Percentiles rank a stretch among this genome's conserved stretches.
Evolutionary conservation across 2,113 vertebrate species (phyloP).

Genomic region (Phrynocephalus versicolor): DNA sequence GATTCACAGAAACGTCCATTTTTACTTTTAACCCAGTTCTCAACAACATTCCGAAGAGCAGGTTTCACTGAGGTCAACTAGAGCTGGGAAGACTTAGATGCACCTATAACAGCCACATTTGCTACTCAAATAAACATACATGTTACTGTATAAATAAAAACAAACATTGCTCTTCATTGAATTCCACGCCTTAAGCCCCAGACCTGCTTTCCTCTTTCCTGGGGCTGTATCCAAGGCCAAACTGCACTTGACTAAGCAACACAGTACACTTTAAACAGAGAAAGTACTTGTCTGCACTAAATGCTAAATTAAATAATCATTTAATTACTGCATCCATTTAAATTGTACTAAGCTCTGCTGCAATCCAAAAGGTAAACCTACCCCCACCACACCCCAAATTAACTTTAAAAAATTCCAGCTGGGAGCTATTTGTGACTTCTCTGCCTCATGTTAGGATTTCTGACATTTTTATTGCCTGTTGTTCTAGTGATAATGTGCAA

Average conservation of each 20-base stretch:
- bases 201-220: slow-evolving; percentile 22
- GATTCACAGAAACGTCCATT: neutral
- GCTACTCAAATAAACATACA: slow-evolving; percentile 31
- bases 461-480: slow-evolving; percentile 78
- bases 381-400: neutral
- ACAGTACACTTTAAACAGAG: slow-evolving; percentile 34
- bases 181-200: slow-evolving; percentile 16
- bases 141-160: slow-evolving; percentile 30
- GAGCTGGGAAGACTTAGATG: neutral
- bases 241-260: slow-evolving; percentile 25
- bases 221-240: slow-evolving; percentile 19
- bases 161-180: neutral
- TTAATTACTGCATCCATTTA: slow-evolving; percentile 54
- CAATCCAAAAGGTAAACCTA: neutral
- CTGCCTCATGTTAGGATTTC: slow-evolving; percentile 67
- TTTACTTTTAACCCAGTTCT: neutral
- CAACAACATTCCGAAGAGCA: neutral
- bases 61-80: neutral
- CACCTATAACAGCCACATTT: slow-evolving; percentile 10
- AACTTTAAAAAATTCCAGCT: slow-evolving; percentile 63
- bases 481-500: slow-evolving; percentile 75
- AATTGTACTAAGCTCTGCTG: slow-evolving; percentile 34
- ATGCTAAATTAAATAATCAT: slow-evolving; percentile 43
- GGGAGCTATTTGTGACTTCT: slow-evolving; percentile 68
- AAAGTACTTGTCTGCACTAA: slow-evolving; percentile 30